Evolutionary conservation across 2,888 invertebrate genomes (phyloP), one percentile per base, ranked within the genome.

Genomic region (Papilio demoleus): DNA sequence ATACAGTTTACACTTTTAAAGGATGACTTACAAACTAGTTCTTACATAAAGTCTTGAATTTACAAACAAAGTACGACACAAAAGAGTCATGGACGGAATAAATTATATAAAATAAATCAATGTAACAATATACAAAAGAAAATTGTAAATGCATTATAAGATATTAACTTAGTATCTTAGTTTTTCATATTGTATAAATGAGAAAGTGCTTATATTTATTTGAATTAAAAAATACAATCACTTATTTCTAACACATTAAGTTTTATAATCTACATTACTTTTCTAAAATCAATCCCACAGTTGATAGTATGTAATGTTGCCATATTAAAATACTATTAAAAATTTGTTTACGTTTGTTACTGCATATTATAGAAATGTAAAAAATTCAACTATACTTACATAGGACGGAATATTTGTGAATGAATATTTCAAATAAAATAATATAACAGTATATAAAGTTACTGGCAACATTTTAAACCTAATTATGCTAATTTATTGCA

Each of bases 401-500:
- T 8, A n/a, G n/a, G n/a, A n/a, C n/a, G n/a, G n/a, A n/a, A n/a
- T n/a, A 50, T 6, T 24, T 1, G 1, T 14, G 11, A 14, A 50
- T 14, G 19, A 24, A 14, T 19, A 9, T 24, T 24, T 50, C 12
- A 22, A 50, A 12, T 11, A 47, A 47, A 8, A 19, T 8, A 42
- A 17, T 17, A 2, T 4, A 42, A 5, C 17, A 22, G 14, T 31
- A 31, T 31, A 6, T 31, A 9, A 31, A 31, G n/a, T 53, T 12
- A 59, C 34, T 34, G 36, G 12, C n/a, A 34, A n/a, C 34, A n/a
- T 59, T 36, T 19, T 14, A 11, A 59, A 8, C 12, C 6, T 53
- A 67, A 24, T 67, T 59, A 36, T 17, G 61, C 24, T 45, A 59
- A 65, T 24, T 74, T 78, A 83, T 70, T 78, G 77, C 8, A 87